phyloP scores from a whole-genome alignment of 30 jellyfish, hydroid and myxozoan genomes.

The Phacellophora camtschatica region DNA sequence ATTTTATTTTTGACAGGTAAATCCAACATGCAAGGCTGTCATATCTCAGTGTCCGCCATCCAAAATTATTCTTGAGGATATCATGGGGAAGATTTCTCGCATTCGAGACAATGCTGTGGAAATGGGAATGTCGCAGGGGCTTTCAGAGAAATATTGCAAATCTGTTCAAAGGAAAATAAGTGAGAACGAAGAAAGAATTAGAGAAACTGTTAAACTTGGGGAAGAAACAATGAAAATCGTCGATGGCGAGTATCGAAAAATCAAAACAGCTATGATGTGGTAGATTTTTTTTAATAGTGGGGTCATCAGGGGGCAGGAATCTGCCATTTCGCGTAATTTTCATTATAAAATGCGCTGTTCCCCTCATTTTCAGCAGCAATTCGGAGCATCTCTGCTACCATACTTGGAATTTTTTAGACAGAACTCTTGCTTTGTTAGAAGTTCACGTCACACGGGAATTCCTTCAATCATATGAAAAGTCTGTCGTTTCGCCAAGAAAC shows the following conservation, averaged over 20 bases:
- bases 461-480: no score
- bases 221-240: conserved; percentile 87
- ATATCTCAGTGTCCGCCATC: conserved; percentile 75
- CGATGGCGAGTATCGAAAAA: conserved; percentile 62
- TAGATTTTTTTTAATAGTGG: conserved; percentile 9
- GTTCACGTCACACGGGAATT: no score
- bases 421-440: no score
- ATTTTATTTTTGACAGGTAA: conserved; percentile 41
- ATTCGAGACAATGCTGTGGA: conserved; percentile 14
- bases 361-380: no score
- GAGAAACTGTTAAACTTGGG: conserved; percentile 73
- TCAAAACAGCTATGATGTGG: conserved; percentile 91
- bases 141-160: conserved; percentile 62
- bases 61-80: conserved; percentile 59
- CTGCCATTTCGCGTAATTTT: no score
- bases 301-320: no score
- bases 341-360: no score
- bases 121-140: conserved; percentile 54
- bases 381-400: no score
- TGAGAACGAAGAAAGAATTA: conserved; percentile 48
- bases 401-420: no score
- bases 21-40: conserved; percentile 63
- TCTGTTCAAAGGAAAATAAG: conserved; percentile 5
- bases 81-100: conserved; percentile 24
- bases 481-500: no score